Conservation (phyloP, 2,797 vertebrate species). For the Crenichthys baileyi region DNA sequence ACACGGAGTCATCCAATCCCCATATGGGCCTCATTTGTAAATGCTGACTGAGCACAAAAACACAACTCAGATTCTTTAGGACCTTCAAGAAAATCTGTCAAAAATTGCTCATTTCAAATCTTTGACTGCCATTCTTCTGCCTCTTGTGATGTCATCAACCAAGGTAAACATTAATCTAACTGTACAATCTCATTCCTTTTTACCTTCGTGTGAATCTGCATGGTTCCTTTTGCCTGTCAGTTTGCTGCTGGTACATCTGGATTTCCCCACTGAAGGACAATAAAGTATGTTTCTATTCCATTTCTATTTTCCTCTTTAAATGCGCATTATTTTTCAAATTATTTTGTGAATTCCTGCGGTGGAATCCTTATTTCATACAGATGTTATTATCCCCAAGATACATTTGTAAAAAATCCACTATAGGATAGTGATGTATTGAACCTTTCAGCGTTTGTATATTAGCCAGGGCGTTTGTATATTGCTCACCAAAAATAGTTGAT, state of each 20-base stretch:
- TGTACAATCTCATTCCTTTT: no score
- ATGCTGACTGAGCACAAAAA: not conserved
- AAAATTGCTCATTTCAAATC: not conserved
- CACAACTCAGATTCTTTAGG: no score
- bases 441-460: slow-evolving; percentile 64
- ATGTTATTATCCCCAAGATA: not conserved
- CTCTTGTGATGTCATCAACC: not conserved
- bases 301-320: not conserved
- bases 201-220: no score
- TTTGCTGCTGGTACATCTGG: no score
- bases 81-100: not conserved
- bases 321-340: not conserved
- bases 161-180: not conserved
- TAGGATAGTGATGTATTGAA: not conserved
- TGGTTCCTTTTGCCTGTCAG: no score
- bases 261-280: no score
- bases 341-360: not conserved
- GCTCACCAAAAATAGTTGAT: slow-evolving; percentile 71
- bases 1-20: not conserved
- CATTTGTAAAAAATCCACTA: not conserved
- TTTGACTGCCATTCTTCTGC: not conserved
- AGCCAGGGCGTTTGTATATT: slow-evolving; percentile 71
- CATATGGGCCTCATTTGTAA: not conserved
- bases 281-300: no score
- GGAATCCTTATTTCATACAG: not conserved